Base-by-base conservation (phyloP, 2,113 vertebrate genomes). In the Caretta caretta region DNA sequence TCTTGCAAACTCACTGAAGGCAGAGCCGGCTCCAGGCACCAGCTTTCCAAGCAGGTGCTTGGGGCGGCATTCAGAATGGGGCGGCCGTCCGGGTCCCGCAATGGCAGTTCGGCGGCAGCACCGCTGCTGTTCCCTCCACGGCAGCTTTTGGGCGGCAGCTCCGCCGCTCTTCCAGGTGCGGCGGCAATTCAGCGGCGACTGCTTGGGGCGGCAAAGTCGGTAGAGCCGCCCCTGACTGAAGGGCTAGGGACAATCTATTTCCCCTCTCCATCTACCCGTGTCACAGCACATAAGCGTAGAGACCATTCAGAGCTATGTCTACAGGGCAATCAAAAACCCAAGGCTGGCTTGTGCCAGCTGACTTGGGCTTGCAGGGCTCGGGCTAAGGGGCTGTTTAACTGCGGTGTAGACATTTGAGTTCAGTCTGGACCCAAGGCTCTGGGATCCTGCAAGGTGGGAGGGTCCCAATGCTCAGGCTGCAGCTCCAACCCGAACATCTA, bases 251-350 rank as follows among this genome's bases (percentile, higher is more conserved):
- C 20, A 83, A 17, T 6, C 10, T 3, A 4, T 48, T 46, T 76
- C 42, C 29, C 76, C 42, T 38, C 89, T 59, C 48, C 56, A n/a
- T 17, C 83, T 88, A 13, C n/a, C 89, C 38, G 75, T 80, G 6
- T 53, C 53, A 72, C 51, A 22, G 10, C 10, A 38, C 49, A 69
- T 69, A 20, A 17, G 16, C 78, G 27, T 12, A 8, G 51, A 89
- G 0, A 1, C 0, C 0, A 3, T 84, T 57, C 31, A 76, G 17
- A 38, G 72, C 35, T 46, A 46, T 13, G 12, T 76, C 10, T 46
- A 24, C 62, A 69, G 17, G n/a, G 62, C 35, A n/a, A 35, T 69
- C 20, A 69, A 69, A 69, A 69, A n/a, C 35, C 62, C 62, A n/a
- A 1, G 35, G 31, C 17, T n/a, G 31, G 35, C 16, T 69, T 69